Evolutionary conservation across 2,113 vertebrate species (phyloP).

Genomic region (Megaleporinus macrocephalus): DNA sequence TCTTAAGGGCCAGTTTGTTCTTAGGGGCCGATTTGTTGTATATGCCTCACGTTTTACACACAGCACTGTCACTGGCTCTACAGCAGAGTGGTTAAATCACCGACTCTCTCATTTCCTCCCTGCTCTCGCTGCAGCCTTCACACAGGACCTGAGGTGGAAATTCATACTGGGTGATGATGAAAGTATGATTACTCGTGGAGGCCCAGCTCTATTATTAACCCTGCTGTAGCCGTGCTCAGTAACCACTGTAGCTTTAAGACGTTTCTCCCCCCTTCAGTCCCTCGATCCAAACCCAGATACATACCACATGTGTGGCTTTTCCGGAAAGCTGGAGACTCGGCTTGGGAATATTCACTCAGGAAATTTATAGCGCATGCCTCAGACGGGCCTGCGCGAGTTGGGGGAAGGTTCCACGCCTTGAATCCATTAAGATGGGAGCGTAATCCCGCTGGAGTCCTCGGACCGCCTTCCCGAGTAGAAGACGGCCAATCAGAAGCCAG

Average conservation of each 20-base stretch:
- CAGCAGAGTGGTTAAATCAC: no score
- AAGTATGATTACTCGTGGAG: no score
- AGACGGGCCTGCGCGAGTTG: conserved; percentile 66
- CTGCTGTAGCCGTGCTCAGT: background rate
- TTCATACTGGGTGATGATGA: no score
- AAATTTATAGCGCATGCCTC: conserved; percentile 82
- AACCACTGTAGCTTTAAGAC: conserved; percentile 32
- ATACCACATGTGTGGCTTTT: conserved; percentile 76
- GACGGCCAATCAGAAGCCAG: conserved; percentile 61
- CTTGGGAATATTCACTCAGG: conserved; percentile 80
- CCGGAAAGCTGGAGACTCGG: conserved; percentile 75
- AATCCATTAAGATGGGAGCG: conserved; percentile 77
- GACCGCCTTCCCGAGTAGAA: conserved; percentile 66
- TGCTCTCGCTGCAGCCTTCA: no score
- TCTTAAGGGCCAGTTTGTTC: no score
- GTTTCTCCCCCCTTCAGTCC: conserved; percentile 43
- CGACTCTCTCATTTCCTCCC: no score
- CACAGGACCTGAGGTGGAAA: no score
- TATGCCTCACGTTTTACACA: no score
- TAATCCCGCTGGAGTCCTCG: conserved; percentile 66
- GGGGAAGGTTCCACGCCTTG: conserved; percentile 66
- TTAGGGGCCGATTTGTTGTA: no score
- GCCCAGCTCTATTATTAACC: background rate
- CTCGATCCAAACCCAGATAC: conserved; percentile 72
- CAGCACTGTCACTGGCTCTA: no score